phyloP scores from a whole-genome alignment of 2,888 invertebrate genomes.

The Bibio marci region DNA sequence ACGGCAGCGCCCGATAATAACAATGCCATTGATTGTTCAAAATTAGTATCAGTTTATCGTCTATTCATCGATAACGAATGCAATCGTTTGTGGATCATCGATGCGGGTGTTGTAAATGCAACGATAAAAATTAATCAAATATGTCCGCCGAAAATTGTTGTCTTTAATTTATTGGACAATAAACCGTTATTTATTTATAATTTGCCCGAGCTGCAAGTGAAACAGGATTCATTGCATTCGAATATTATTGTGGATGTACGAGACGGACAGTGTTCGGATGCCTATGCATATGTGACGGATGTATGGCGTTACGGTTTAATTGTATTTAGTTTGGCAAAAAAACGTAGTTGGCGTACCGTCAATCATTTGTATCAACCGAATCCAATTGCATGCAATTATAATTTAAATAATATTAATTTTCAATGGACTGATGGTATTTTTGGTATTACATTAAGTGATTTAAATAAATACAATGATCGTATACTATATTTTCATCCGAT shows the following conservation, averaged over 20 bases:
- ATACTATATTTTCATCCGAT: slow-evolving; percentile 63
- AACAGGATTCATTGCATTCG: slow-evolving; percentile 43
- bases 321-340: slow-evolving; percentile 23
- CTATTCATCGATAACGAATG: slow-evolving; percentile 57
- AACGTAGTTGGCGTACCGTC: slow-evolving; percentile 25
- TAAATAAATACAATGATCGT: slow-evolving; percentile 32
- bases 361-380: slow-evolving; percentile 25
- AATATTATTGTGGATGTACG: slow-evolving; percentile 38
- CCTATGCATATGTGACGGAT: slow-evolving; percentile 43
- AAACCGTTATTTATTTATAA: slow-evolving; percentile 36
- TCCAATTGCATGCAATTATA: slow-evolving; percentile 45
- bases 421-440: slow-evolving; percentile 73
- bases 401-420: slow-evolving; percentile 55
- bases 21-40: slow-evolving; percentile 36
- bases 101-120: slow-evolving; percentile 59
- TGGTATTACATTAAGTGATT: slow-evolving; percentile 45
- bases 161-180: slow-evolving; percentile 40
- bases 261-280: slow-evolving; percentile 35
- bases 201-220: slow-evolving; percentile 45
- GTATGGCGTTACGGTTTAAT: slow-evolving; percentile 40
- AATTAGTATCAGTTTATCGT: slow-evolving; percentile 61
- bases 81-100: slow-evolving; percentile 61
- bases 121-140: slow-evolving; percentile 47
- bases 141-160: slow-evolving; percentile 54
- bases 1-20: too few relatives aligned